Conservation (phyloP, 2,888 invertebrate genomes). For the Agonopterix subpropinquella region DNA sequence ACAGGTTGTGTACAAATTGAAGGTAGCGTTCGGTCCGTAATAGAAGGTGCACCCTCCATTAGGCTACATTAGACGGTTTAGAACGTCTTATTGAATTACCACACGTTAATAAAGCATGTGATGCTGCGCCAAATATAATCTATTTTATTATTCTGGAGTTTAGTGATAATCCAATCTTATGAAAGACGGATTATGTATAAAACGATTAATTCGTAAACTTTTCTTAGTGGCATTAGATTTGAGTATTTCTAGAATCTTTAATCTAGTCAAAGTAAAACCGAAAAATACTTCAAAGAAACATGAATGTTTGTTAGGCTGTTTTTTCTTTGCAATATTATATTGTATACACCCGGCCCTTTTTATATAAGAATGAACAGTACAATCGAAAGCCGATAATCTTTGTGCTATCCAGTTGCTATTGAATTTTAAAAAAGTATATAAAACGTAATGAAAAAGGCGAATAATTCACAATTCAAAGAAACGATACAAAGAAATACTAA, state of each 20-base stretch:
- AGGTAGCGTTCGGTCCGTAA: slow-evolving; percentile 17
- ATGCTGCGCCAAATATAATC: slow-evolving; percentile 8
- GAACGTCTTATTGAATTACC: slow-evolving; percentile 43
- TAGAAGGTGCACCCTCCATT: slow-evolving; percentile 37
- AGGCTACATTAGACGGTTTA: slow-evolving; percentile 22
- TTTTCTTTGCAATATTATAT: too few species aligned
- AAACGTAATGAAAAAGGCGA: slow-evolving; percentile 30
- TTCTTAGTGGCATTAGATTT: too few species aligned
- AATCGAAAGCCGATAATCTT: slow-evolving; percentile 31
- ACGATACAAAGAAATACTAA: slow-evolving; percentile 21
- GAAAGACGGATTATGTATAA: too few species aligned
- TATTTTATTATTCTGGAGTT: too few species aligned
- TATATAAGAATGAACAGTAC: slow-evolving; percentile 10
- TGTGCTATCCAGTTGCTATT: slow-evolving; percentile 31
- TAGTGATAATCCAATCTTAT: too few species aligned
- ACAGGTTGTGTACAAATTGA: slow-evolving; percentile 13
- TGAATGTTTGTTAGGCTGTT: too few species aligned
- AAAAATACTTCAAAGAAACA: too few species aligned
- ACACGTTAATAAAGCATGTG: slow-evolving; percentile 32
- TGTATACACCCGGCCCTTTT: not conserved
- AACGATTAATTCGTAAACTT: too few species aligned
- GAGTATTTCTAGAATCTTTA: too few species aligned
- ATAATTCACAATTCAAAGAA: slow-evolving; percentile 33
- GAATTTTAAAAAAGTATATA: slow-evolving; percentile 31
- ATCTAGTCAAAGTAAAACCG: too few species aligned